Base-by-base conservation (phyloP, 37 sponge, comb jelly and placozoan species). In the Lycopodina hypogea region DNA sequence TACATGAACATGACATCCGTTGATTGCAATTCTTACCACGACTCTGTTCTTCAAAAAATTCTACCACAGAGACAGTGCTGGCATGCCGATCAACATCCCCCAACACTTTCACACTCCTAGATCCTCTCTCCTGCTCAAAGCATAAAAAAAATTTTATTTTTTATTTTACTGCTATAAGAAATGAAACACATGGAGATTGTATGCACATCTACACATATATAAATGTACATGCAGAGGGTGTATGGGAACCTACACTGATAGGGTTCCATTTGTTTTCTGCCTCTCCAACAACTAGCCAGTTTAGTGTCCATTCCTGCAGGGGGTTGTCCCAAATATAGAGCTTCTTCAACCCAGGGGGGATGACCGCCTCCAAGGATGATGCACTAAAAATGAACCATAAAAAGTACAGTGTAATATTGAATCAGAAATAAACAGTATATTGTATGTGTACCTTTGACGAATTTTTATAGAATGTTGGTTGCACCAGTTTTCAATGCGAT, bases 221-320 rank as follows among this genome's bases (percentile, higher is more conserved):
- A n/a, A n/a, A n/a, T n/a, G n/a, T n/a, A n/a, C n/a, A n/a, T n/a
- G n/a, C n/a, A n/a, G n/a, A n/a, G n/a, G n/a, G n/a, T n/a, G n/a
- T 9, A 45, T 45, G 48, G 48, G 8, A 45, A 58, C 26, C 3
- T 58, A 65, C 66, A 28, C 7, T 65, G 32, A 65, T 11, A 9
- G 34, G 35, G 35, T 15, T 32, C 66, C 66, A 65, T 32, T 65
- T 65, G 66, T 65, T 11, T 30, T 32, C 17, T 3, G 3, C 33
- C 33, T 65, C 62, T 77, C 78, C 78, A 12, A 62, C 42, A 22
- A 77, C 78, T 8, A 62, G 78, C 78, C 78, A 77, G 21, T 62
- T 1, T 24, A 77, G 41, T 28, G 56, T 18, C 62, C 64, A 61
- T 3, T 60, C 29, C 23, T 9, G 64, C n/a, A 42, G 24, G 2